phyloP scores from a whole-genome alignment of 2,888 invertebrate genomes.

The Plemyria rubiginata region DNA sequence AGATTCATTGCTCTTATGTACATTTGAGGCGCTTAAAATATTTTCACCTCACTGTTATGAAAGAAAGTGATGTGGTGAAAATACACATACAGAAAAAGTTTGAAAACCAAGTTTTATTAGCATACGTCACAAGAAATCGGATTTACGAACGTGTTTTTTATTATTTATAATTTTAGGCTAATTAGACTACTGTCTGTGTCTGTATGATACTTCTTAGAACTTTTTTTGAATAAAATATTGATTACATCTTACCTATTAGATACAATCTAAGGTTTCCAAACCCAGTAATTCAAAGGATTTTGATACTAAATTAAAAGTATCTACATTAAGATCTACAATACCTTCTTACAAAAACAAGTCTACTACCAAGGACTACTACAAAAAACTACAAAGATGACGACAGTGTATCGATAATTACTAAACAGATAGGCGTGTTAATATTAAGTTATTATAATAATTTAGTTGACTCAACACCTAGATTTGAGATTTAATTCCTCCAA shows the following conservation, averaged over 20 bases:
- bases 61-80: too few species aligned
- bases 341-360: not conserved
- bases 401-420: constrained; percentile 7
- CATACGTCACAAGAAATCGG: constrained; percentile 19
- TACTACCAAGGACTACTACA: constrained; percentile 32
- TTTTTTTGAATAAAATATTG: too few species aligned
- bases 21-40: too few species aligned
- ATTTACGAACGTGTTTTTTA: too few species aligned
- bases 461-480: not conserved
- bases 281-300: constrained; percentile 24
- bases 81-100: too few species aligned
- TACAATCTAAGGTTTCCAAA: constrained; percentile 20
- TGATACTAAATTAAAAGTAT: constrained; percentile 9
- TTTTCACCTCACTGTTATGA: too few species aligned
- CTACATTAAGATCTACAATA: constrained; percentile 10
- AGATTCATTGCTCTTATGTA: too few species aligned
- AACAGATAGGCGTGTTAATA: not conserved
- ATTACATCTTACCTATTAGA: constrained; percentile 3
- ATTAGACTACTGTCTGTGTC: too few species aligned
- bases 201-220: too few species aligned
- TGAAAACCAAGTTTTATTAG: not conserved
- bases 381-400: constrained; percentile 40
- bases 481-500: constrained; percentile 23
- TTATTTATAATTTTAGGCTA: too few species aligned
- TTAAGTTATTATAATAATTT: too few species aligned